Evolutionary conservation across 1,140 invertebrate species (phyloP), one percentile per base, ranked within the genome.

Genomic region (Seison nebaliae): DNA sequence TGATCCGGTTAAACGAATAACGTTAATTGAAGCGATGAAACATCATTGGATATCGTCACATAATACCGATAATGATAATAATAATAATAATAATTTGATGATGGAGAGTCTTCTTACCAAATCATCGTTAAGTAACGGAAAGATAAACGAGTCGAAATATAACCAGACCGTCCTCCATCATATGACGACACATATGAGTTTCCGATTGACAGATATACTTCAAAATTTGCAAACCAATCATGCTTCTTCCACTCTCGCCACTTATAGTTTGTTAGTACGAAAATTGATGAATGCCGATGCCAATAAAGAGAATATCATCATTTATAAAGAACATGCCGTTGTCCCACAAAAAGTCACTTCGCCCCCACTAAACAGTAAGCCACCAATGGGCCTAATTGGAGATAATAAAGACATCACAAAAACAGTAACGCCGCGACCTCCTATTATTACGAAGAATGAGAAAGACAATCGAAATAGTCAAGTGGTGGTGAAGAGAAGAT

Each of bases 51-150:
- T 55, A 4, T 40, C 47, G 14, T 47, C 51, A 48, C 11, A 44
- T 45, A 70, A 73, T 60, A 75, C 17, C 8, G 17, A 28, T 28
- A 28, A 14, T 37, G 6, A 14, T 5, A 3, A 12, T 26, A 3
- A 14, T 18, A 6, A 15, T 36, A n/a, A 36, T 15, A 12, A 14
- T 15, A 28, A 22, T 23, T 36, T 12, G 23, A 18, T 5, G 14
- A 15, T 15, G 15, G 24, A 30, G 19, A 18, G 28, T 21, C 3
- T 17, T 7, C 5, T 1, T 19, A 3, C 19, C 4, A 3, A 5
- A 3, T 16, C 4, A 12, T 18, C 12, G 5, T 19, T 17, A 34
- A 6, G 12, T 36, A 16, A 28, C 31, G 14, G 31, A 43, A 42
- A 43, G 38, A 20, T 32, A 35, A 9, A 44, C 45, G 11, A 45